These are phyloP conservation scores for Danaus plexippus DNA, from an alignment of 1,140 invertebrate genomes.

Conservation along the genomic window DNA sequence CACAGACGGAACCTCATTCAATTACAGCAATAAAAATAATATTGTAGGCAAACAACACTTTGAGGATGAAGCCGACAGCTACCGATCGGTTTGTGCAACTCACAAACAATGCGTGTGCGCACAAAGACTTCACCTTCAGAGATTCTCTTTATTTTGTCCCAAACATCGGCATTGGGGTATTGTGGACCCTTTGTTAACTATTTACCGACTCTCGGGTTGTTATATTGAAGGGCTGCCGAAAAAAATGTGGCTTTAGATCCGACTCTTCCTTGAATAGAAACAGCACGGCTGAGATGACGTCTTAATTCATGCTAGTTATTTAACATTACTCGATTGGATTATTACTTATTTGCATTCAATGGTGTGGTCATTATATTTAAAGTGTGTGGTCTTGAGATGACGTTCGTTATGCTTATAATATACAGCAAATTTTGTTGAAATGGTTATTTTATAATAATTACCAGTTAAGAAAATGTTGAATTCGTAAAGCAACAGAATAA, in stretches of 20 bases:
- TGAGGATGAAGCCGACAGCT: slow-evolving; percentile 43
- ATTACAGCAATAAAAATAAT: slow-evolving; percentile 68
- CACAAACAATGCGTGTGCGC: slow-evolving; percentile 45
- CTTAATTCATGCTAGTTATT: slow-evolving; percentile 35
- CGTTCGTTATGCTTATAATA: too few species aligned
- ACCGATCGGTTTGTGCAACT: slow-evolving; percentile 61
- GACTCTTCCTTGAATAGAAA: slow-evolving; percentile 35
- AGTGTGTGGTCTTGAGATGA: slow-evolving; percentile 16
- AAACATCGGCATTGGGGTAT: slow-evolving; percentile 64
- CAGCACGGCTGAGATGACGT: slow-evolving; percentile 42
- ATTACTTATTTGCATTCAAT: slow-evolving; percentile 17
- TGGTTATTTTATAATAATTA: too few species aligned
- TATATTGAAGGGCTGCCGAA: slow-evolving; percentile 44
- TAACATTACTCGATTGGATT: slow-evolving; percentile 23
- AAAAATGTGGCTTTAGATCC: slow-evolving; percentile 44
- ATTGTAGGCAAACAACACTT: slow-evolving; percentile 59
- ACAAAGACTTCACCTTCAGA: slow-evolving; percentile 51
- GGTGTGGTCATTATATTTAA: slow-evolving; percentile 11
- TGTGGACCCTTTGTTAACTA: slow-evolving; percentile 56
- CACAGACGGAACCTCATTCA: slow-evolving; percentile 41
- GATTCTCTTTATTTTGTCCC: slow-evolving; percentile 55
- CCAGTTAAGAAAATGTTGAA: too few species aligned
- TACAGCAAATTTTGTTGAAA: too few species aligned
- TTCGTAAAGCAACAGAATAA: too few species aligned
- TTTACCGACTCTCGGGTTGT: slow-evolving; percentile 65